Evolutionary conservation across 1,140 invertebrate genomes (phyloP).

Genomic region (Hyposmocoma kahamanoa): DNA sequence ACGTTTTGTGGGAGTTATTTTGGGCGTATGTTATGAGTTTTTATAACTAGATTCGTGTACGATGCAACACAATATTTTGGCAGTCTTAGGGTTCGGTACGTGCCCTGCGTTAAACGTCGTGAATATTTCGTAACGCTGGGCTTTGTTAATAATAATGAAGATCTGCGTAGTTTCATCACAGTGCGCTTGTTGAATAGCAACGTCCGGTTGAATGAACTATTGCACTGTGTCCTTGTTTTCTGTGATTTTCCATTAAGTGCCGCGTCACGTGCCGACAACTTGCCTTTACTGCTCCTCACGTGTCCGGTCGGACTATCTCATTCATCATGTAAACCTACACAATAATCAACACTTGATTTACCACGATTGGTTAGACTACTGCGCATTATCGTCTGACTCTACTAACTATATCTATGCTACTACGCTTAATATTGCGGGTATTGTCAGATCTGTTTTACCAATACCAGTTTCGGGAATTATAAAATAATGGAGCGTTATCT

Average conservation of each 20-base stretch:
- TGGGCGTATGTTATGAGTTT: too few species aligned
- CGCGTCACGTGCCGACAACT: slow-evolving; percentile 32
- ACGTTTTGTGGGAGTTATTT: too few species aligned
- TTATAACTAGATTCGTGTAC: too few species aligned
- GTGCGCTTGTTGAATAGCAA: slow-evolving; percentile 69
- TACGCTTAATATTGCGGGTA: too few species aligned
- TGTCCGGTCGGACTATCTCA: slow-evolving; percentile 20
- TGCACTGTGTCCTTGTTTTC: slow-evolving; percentile 71
- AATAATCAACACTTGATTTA: slow-evolving; percentile 32
- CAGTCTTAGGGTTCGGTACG: slow-evolving; percentile 31
- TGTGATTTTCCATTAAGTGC: slow-evolving; percentile 64
- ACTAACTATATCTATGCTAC: too few species aligned
- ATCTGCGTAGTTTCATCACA: slow-evolving; percentile 68
- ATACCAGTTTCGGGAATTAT: too few species aligned
- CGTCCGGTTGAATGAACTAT: slow-evolving; percentile 70
- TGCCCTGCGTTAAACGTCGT: slow-evolving; percentile 34
- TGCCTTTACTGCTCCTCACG: slow-evolving; percentile 15
- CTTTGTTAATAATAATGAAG: slow-evolving; percentile 71
- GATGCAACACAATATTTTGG: too few species aligned
- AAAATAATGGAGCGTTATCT: too few species aligned
- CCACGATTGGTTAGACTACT: slow-evolving; percentile 22
- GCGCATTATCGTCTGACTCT: too few species aligned
- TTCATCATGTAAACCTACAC: slow-evolving; percentile 30
- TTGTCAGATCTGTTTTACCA: too few species aligned
- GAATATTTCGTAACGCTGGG: slow-evolving; percentile 54